Base-by-base conservation (phyloP, 2,113 vertebrate genomes). In the Panurus biarmicus region DNA sequence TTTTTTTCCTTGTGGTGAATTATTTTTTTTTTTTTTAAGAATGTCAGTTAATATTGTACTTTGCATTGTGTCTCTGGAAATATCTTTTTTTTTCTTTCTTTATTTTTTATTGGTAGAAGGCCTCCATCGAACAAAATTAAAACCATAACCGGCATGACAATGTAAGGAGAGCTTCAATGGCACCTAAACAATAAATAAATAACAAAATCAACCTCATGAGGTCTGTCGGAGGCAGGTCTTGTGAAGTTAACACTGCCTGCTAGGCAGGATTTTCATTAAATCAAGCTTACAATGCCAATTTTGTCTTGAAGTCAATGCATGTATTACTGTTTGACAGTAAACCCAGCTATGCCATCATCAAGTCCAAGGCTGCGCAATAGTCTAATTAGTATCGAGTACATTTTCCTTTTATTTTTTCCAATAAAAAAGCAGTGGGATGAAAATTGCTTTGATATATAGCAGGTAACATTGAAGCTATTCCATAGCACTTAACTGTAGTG, bases 391-490 rank as follows among this genome's bases (percentile, higher is more conserved):
- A 95, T 98, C 95, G 85, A 97, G 95, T 96, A 97, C 97, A 97
- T 97, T 96, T 97, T 95, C 95, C 97, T 97, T 98, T 98, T 97
- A 96, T 97, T 98, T 98, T 98, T 97, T 96, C 97, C 97, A 97
- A 97, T 93, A 97, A 98, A 97, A 97, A 97, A 97, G 96, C 97
- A 97, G 97, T 97, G 97, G 97, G 98, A 98, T 98, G 97, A 98
- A 98, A 98, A 98, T 98, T 97, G 97, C 97, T 98, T 98, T 98
- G 97, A 97, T 97, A 97, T 97, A 97, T 97, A 97, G 98, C 98
- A 98, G 98, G 98, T 98, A 98, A 98, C 98, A 98, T 98, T 98
- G 98, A 98, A 97, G 98, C 98, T 98, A 97, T 98, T 98, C 97
- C 97, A 98, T 97, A 97, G 97, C 97, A 98, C 98, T 98, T 97